A percentile compares a stretch with the other conserved stretches of the same genome.
These are phyloP conservation scores for Thunnus thynnus DNA, from an alignment of 2,113 vertebrate genomes.

Conservation along the genomic window DNA sequence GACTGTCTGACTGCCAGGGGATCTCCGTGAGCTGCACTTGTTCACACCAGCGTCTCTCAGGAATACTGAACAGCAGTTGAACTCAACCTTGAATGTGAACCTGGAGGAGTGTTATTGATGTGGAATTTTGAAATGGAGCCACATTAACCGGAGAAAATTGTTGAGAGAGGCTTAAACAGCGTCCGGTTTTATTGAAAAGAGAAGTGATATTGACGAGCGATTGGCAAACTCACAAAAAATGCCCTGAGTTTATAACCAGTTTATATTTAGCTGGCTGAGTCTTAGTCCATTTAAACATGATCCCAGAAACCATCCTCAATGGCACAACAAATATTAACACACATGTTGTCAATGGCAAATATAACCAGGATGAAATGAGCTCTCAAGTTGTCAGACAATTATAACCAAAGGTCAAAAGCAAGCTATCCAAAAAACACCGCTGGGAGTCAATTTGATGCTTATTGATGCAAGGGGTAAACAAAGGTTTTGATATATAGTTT, in stretches of 20 bases:
- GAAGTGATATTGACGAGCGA: not conserved
- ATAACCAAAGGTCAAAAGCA: not conserved
- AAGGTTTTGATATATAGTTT: too few species aligned
- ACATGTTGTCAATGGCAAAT: not conserved
- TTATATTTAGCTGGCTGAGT: not conserved
- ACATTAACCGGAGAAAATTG: conserved; percentile 15
- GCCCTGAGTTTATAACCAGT: not conserved
- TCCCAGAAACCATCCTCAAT: not conserved
- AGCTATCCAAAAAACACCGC: conserved; percentile 6
- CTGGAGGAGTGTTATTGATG: conserved; percentile 25
- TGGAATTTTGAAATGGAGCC: conserved; percentile 45
- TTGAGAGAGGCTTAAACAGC: not conserved
- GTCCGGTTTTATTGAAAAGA: not conserved
- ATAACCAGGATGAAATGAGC: not conserved
- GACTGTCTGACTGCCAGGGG: conserved; percentile 53
- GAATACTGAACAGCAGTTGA: conserved; percentile 68
- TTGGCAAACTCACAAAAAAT: not conserved
- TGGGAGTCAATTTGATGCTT: not conserved
- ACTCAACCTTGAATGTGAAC: conserved; percentile 46
- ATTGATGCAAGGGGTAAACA: too few species aligned
- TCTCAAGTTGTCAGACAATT: not conserved
- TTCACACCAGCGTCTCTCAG: conserved; percentile 44
- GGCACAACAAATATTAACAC: not conserved
- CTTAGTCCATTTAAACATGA: not conserved
- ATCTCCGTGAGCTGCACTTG: conserved; percentile 42